Base-by-base conservation (phyloP, 2,797 vertebrate species). In the Rhinoraja longicauda region DNA sequence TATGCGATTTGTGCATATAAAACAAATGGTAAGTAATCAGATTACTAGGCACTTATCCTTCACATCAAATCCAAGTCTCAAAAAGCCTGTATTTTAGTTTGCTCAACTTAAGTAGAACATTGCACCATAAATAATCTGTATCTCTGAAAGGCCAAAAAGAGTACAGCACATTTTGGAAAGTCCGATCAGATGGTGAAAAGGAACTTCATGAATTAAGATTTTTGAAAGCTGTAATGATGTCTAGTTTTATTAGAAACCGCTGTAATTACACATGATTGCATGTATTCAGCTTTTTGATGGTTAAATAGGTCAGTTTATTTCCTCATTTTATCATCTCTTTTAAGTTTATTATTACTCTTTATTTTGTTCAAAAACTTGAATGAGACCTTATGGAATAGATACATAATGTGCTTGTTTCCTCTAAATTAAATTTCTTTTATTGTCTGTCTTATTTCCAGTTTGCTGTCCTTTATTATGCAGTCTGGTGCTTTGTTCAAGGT, bases 211-310 rank as follows among this genome's bases (percentile, higher is more conserved):
- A 95, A 95, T 96, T 96, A 94, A 94, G 94, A 95, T 94, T 94
- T 93, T 93, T 62, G 93, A 94, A 93, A 95, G 94, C 95, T 95
- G 94, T 95, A 94, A 96, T 94, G 96, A 96, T 95, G 96, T 96
- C 96, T 95, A 94, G 94, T 95, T 70, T 75, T 92, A 92, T 92
- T 92, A 29, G 90, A 92, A 92, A 96, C 96, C 95, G 94, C 95
- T 94, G 94, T 96, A 95, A 96, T 96, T 96, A 96, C 94, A 94
- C 21, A 93, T 96, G 96, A 96, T 96, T 96, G 96, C 95, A 95
- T 96, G 95, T 95, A 96, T 96, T 96, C 94, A 96, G 94, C 95
- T 95, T 95, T 95, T 95, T 94, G 95, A 96, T 94, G 94, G 95
- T 96, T 45, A 91, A 91, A 91, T 91, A 17, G 8, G 19, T 75